Base-by-base conservation (phyloP, 2,888 invertebrate genomes). In the Cephalotes varians region DNA sequence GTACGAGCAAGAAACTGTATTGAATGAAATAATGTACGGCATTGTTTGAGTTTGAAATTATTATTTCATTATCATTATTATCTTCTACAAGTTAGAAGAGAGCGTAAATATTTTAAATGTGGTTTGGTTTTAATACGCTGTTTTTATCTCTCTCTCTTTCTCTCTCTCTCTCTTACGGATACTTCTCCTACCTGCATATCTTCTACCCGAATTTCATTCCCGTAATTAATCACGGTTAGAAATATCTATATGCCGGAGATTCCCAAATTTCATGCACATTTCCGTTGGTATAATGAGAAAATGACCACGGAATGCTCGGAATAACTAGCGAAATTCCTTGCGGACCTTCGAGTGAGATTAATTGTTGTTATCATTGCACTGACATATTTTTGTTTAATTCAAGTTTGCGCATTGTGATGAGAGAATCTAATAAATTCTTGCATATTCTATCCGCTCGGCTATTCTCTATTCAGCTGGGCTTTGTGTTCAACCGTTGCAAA, bases 151-250 rank as follows among this genome's bases (percentile, higher is more conserved):
- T 12, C 18, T 21, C 37, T 28, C 25, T 72, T 37, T 10, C 21
- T n/a, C 34, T 18, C 51, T 37, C 69, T 9, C 6, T 5, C 31
- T 37, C 51, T 49, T 56, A 25, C 65, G 62, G 31, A n/a, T 60
- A 37, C 58, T 77, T 64, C 54, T 80, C 54, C 49, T 15, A 28
- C n/a, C 47, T 74, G 47, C 37, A 31, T 37, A 34, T 60, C 64
- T 64, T 83, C 69, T 44, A 83, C 76, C 62, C 49, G 74, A 79
- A 87, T 83, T 87, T 87, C 71, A 77, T 85, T 80, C 80, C 21
- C 34, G 65, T 81, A 86, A 87, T 87, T 87, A 87, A 87, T 87
- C 86, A 87, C 31, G 58, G 62, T 73, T 76, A 72, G 85, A 81
- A 58, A 76, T 72, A 76, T 85, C 83, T 69, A 74, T 58, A 67